Base-by-base conservation (phyloP, 2,797 vertebrate genomes). In the Dallia pectoralis region DNA sequence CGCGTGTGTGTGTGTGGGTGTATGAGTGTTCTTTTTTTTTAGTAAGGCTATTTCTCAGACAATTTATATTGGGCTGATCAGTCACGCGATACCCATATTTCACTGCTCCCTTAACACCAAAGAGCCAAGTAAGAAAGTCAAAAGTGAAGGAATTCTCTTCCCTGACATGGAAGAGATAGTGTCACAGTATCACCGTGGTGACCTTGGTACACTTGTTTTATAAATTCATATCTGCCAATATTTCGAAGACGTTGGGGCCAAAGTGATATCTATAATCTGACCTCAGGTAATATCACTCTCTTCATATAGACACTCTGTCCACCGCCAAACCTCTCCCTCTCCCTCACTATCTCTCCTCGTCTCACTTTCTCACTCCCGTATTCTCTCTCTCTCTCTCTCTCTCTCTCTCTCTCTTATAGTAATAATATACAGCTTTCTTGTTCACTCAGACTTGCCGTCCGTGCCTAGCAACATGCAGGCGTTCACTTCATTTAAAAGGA, bases 201-300 rank as follows among this genome's bases (percentile, higher is more conserved):
- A 87, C 88, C 84, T 81, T 83, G 77, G 44, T 33, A 49, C 64
- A 29, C 66, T 67, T 65, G 40, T 49, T 48, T 72, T 70, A 44
- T 11, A 44, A 4, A 44, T 44, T 11, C 8, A 44, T 11, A 8
- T 44, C 12, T 9, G 40, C 7, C 40, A 44, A 4, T 44, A 44
- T 44, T 44, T 9, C 40, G 12, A 44, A 44, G 40, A 44, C 12
- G 40, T 44, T 11, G 7, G 40, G 4, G 40, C 3, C 40, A 44
- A 44, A n/a, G n/a, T n/a, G n/a, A 44, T 44, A 44, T 44, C 40
- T 44, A 44, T 44, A 44, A 11, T 44, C 40, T 44, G 40, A 44
- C 40, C 40, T 44, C 40, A 6, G 12, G 77, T 79, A 66, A 62
- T 27, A 83, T 90, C 88, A 73, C 36, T 89, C 85, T 79, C 79